phyloP scores from a whole-genome alignment of 2,113 vertebrate species.

The Podilymbus podiceps region DNA sequence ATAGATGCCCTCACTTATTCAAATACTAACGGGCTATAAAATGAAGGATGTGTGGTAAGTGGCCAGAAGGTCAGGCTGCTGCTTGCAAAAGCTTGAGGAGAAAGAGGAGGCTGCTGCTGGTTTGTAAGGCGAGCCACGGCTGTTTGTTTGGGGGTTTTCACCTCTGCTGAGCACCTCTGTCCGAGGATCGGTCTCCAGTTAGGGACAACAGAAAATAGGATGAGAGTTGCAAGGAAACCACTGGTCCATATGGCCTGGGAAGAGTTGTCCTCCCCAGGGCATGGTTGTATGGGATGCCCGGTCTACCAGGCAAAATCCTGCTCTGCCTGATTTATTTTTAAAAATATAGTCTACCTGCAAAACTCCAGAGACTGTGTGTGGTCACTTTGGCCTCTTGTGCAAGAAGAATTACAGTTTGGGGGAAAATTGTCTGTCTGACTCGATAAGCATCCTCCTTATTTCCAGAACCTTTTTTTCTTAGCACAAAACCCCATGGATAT shows the following conservation, averaged over 20 bases:
- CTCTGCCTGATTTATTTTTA: neutral
- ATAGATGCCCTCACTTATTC: neutral
- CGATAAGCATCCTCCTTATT: neutral
- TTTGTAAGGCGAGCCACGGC: neutral
- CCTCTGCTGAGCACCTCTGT: neutral
- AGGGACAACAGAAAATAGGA: neutral
- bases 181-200: neutral
- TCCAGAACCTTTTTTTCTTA: neutral
- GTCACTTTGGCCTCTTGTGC: neutral
- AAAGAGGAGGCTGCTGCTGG: neutral
- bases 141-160: neutral
- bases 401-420: neutral
- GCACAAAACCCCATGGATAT: neutral
- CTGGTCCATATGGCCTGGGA: neutral
- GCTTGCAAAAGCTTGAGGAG: neutral
- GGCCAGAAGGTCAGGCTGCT: neutral
- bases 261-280: neutral
- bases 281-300: neutral
- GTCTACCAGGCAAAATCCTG: neutral
- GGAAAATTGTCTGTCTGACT: neutral
- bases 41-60: neutral
- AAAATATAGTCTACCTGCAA: neutral
- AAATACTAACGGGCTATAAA: rapidly evolving
- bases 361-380: neutral
- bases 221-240: neutral